Evolutionary conservation across 2,888 invertebrate species (phyloP), one percentile per base, ranked within the genome.

Genomic region (Trissonchulus latispiculum): DNA sequence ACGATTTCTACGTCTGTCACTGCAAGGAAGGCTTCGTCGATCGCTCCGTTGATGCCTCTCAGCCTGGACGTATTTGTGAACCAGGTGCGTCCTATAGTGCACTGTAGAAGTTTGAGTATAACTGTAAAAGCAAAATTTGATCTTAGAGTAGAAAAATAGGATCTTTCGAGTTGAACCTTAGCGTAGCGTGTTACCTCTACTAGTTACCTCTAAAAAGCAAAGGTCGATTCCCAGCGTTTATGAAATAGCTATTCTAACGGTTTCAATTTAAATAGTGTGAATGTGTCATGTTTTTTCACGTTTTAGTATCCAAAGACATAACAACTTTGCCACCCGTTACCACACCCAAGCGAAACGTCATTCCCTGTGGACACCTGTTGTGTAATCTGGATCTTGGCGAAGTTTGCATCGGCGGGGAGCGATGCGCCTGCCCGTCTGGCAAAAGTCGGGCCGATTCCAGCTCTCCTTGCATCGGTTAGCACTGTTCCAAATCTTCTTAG

Each of bases 11-110:
- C 75, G 74, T 73, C 15, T 82, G 82, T 74, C 72, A 75, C 71
- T 81, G 82, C 73, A 72, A 76, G 15, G 75, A 76, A 37, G 82
- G 81, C 3, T 81, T 78, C 77, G 81, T 79, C 76, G 81, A 82
- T 75, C 75, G 78, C 35, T 80, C 80, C n/a, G 76, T 78, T n/a
- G 79, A 80, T 70, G 35, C 67, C 8, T 2, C 8, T 23, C 78
- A 78, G 68, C 77, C 80, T 18, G 82, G 82, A 33, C 74, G 80
- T 23, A 75, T 78, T n/a, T 81, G 81, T 74, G 36, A 36, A 32
- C 8, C 8, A n/a, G 35, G 66, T 64, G n/a, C n/a, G n/a, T n/a
- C n/a, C n/a, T n/a, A n/a, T n/a, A n/a, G n/a, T n/a, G n/a, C n/a
- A n/a, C n/a, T n/a, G n/a, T n/a, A n/a, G n/a, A n/a, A n/a, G n/a